A percentile compares a stretch with the other conserved stretches of the same genome.
These are phyloP conservation scores for Polia nebulosa DNA, from an alignment of 2,888 invertebrate genomes.

Conservation along the genomic window DNA sequence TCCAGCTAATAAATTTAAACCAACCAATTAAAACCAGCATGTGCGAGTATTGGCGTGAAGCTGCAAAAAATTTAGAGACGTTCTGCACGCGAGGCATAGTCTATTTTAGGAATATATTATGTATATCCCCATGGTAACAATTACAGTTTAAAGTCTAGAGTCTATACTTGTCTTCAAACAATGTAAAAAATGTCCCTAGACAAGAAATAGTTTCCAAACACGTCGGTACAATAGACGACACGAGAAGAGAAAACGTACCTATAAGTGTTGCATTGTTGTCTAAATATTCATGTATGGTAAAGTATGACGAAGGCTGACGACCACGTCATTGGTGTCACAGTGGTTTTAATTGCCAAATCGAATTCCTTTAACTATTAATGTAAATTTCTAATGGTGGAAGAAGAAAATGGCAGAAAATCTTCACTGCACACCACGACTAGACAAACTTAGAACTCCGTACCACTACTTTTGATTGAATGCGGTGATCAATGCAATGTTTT, in stretches of 20 bases:
- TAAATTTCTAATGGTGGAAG: not conserved
- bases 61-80: constrained; percentile 26
- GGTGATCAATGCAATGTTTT: too few relatives aligned
- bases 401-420: constrained; percentile 2
- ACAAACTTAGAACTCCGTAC: too few relatives aligned
- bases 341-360: constrained; percentile 71
- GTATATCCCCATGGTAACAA: constrained; percentile 55
- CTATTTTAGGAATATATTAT: constrained; percentile 32
- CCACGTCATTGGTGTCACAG: constrained; percentile 72
- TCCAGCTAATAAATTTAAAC: constrained; percentile 23
- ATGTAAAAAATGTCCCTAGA: constrained; percentile 58
- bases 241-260: constrained; percentile 69
- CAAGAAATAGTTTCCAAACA: constrained; percentile 64
- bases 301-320: constrained; percentile 75
- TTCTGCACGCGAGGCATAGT: constrained; percentile 46
- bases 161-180: constrained; percentile 51
- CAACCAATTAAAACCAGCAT: constrained; percentile 44
- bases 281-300: constrained; percentile 81
- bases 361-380: constrained; percentile 39
- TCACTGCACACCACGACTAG: not conserved
- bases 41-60: constrained; percentile 37
- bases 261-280: constrained; percentile 68
- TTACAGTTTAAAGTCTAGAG: constrained; percentile 17
- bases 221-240: constrained; percentile 61
- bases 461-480: not conserved